Percentiles rank a stretch among this genome's conserved stretches.
Evolutionary conservation across 1,140 invertebrate species (phyloP).

Genomic region (Leguminivora glycinivorella): DNA sequence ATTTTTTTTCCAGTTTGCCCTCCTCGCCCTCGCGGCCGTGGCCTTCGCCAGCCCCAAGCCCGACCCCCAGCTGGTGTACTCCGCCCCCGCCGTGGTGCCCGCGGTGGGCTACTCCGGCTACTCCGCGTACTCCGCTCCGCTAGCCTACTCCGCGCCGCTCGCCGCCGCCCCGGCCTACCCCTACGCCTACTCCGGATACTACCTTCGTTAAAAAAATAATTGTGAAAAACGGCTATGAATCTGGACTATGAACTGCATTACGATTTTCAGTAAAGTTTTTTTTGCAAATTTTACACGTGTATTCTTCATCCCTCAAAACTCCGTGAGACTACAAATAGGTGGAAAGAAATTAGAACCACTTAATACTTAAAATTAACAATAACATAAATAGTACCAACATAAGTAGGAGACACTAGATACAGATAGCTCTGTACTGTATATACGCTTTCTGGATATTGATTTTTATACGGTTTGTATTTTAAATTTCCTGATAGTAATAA

Average conservation of each 20-base stretch:
- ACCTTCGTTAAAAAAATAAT: constrained; percentile 41
- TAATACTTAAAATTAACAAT: too few species aligned
- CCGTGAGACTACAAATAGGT: too few species aligned
- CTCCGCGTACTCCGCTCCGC: constrained; percentile 34
- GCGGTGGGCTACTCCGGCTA: constrained; percentile 70
- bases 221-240: neutral
- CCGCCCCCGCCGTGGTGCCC: constrained; percentile 45
- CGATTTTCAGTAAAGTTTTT: constrained; percentile 7
- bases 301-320: neutral
- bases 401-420: too few species aligned
- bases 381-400: too few species aligned
- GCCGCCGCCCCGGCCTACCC: constrained; percentile 38
- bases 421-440: too few species aligned
- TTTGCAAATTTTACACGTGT: neutral
- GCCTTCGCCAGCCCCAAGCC: constrained; percentile 75
- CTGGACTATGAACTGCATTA: neutral
- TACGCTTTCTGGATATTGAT: too few species aligned
- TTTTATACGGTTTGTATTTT: too few species aligned
- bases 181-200: constrained; percentile 39
- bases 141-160: constrained; percentile 36
- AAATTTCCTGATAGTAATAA: too few species aligned
- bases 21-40: constrained; percentile 75
- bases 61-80: constrained; percentile 56
- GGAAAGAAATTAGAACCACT: too few species aligned
- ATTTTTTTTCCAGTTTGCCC: constrained; percentile 62